Evolutionary conservation across 2,888 invertebrate genomes (phyloP).

Genomic region (Lithophane leautieri): DNA sequence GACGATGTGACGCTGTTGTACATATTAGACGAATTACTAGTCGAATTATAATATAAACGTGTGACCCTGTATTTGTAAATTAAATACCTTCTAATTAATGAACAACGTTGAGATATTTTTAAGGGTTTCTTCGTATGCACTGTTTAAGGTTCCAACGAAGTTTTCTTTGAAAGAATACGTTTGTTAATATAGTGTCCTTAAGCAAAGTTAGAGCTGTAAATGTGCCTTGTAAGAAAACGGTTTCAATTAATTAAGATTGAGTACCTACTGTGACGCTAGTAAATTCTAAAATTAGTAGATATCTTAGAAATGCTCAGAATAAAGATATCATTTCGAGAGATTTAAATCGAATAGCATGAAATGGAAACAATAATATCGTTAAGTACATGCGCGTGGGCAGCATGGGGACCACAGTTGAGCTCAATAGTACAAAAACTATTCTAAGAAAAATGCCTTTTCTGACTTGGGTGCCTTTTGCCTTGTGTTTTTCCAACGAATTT

Average conservation of each 20-base stretch:
- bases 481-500: conserved; percentile 54
- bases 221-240: conserved; percentile 64
- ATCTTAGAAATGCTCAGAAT: conserved; percentile 57
- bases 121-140: conserved; percentile 43
- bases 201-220: conserved; percentile 63
- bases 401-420: conserved; percentile 75
- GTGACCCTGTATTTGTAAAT: conserved; percentile 61
- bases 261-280: conserved; percentile 56
- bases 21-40: conserved; percentile 86
- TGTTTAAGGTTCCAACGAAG: conserved; percentile 42
- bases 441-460: conserved; percentile 61
- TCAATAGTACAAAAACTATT: conserved; percentile 71
- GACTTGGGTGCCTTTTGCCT: conserved; percentile 69
- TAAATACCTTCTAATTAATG: conserved; percentile 44
- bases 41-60: conserved; percentile 74
- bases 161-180: conserved; percentile 40
- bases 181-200: conserved; percentile 48
- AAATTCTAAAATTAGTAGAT: conserved; percentile 48
- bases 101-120: conserved; percentile 51
- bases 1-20: conserved; percentile 75
- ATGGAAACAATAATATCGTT: conserved; percentile 56
- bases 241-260: conserved; percentile 45
- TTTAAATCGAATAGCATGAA: conserved; percentile 33
- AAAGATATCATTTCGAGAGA: conserved; percentile 45
- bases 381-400: conserved; percentile 65